Percentiles rank a stretch among this genome's conserved stretches.
phyloP scores from a whole-genome alignment of 2,113 vertebrate species.

The Psettodes erumei region DNA sequence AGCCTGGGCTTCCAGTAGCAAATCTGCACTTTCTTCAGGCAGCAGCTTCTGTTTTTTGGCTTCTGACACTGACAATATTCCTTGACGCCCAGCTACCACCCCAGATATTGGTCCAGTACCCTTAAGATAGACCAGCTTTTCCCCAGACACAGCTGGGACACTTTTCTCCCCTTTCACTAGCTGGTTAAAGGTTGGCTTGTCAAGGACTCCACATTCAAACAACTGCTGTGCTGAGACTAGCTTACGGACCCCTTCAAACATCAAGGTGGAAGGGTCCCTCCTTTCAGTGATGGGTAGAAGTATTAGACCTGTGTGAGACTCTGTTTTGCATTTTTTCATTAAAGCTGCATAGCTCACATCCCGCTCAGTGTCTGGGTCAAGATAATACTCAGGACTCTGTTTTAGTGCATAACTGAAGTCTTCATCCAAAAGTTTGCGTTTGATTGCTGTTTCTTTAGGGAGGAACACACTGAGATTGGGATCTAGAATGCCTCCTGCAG shows the following conservation, averaged over 20 bases:
- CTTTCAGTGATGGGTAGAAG: conserved; percentile 5
- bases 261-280: not conserved
- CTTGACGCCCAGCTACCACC: not conserved
- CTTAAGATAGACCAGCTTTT: not conserved
- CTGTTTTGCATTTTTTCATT: conserved; percentile 17
- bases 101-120: conserved; percentile 10
- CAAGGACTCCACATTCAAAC: conserved; percentile 12
- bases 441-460: conserved; percentile 88
- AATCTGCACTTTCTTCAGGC: conserved; percentile 2
- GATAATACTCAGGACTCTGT: conserved; percentile 24
- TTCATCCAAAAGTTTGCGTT: conserved; percentile 88
- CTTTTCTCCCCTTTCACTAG: conserved; percentile 8
- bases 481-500: conserved; percentile 91
- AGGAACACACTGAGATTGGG: conserved; percentile 91
- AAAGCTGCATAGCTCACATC: not conserved
- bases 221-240: conserved; percentile 11
- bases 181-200: conserved; percentile 6
- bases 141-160: not conserved
- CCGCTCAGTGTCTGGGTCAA: conserved; percentile 8
- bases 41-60: conserved; percentile 8
- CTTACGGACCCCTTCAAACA: conserved; percentile 15
- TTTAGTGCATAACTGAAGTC: conserved; percentile 84
- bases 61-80: conserved; percentile 4
- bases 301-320: conserved; percentile 1
- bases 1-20: conserved; percentile 17